phyloP scores from a whole-genome alignment of 1,140 invertebrate genomes.

The Bombus affinis region DNA sequence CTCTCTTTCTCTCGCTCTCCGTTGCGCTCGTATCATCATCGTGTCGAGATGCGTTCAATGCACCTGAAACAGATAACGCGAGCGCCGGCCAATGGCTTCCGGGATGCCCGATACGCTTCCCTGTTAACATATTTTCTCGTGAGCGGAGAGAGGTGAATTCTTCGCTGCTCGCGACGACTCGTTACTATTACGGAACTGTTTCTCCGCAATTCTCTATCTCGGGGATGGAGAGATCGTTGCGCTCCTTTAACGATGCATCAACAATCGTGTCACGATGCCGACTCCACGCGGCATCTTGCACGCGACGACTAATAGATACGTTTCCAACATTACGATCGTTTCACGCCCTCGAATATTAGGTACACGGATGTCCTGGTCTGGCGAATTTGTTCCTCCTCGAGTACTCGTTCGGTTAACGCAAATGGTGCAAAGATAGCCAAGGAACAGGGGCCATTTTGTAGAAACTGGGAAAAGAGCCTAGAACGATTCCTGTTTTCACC shows the following conservation, averaged over 20 bases:
- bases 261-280: no score
- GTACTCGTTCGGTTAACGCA: neutral
- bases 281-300: no score
- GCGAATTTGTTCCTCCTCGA: no score
- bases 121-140: slow-evolving; percentile 36
- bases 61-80: slow-evolving; percentile 59
- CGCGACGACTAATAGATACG: no score
- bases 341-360: no score
- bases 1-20: neutral
- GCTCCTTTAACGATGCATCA: no score
- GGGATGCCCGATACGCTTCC: slow-evolving; percentile 25
- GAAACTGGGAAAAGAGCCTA: neutral
- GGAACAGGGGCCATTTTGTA: neutral
- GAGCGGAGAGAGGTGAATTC: neutral
- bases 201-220: no score
- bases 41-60: slow-evolving; percentile 46
- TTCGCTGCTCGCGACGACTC: neutral
- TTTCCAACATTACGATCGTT: no score
- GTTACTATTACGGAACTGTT: no score
- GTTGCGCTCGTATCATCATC: neutral
- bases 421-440: neutral
- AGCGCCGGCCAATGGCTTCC: slow-evolving; percentile 36
- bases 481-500: neutral
- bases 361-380: no score
- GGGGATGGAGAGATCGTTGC: no score